A percentile compares a stretch with the other conserved stretches of the same genome.
Evolutionary conservation across 2,113 vertebrate species (phyloP).

Genomic region (Dasyprocta punctata): DNA sequence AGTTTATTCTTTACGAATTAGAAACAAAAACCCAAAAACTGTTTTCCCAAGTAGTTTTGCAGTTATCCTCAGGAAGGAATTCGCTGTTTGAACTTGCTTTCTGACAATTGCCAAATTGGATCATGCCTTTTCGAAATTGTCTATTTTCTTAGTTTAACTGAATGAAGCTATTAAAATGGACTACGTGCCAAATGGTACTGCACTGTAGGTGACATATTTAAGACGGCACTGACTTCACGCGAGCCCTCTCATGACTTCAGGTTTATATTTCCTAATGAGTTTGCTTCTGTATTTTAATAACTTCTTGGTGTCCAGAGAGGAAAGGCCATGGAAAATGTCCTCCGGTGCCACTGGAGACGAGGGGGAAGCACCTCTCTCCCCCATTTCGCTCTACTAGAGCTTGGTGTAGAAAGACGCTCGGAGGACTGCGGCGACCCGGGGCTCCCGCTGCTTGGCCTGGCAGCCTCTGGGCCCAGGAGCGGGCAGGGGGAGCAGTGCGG

Average conservation of each 20-base stretch:
- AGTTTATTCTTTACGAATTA: neutral
- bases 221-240: neutral
- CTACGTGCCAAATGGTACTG: neutral
- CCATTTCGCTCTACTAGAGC: neutral
- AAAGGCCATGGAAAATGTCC: neutral
- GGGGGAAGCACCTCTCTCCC: neutral
- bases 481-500: neutral
- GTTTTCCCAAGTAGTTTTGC: neutral
- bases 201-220: neutral
- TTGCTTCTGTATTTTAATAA: neutral
- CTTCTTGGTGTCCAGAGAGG: neutral
- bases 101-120: neutral
- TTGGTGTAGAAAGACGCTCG: neutral
- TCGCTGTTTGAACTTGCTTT: slow-evolving; percentile 24
- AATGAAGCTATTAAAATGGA: neutral
- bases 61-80: neutral
- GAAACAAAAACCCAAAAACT: neutral
- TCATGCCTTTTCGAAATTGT: neutral
- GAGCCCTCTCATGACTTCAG: neutral
- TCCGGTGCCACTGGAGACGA: neutral
- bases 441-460: neutral
- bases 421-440: neutral
- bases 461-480: neutral
- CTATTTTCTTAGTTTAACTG: neutral
- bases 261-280: neutral